These are phyloP conservation scores for Nomia melanderi DNA, from an alignment of 1,140 invertebrate species.

Conservation along the genomic window DNA sequence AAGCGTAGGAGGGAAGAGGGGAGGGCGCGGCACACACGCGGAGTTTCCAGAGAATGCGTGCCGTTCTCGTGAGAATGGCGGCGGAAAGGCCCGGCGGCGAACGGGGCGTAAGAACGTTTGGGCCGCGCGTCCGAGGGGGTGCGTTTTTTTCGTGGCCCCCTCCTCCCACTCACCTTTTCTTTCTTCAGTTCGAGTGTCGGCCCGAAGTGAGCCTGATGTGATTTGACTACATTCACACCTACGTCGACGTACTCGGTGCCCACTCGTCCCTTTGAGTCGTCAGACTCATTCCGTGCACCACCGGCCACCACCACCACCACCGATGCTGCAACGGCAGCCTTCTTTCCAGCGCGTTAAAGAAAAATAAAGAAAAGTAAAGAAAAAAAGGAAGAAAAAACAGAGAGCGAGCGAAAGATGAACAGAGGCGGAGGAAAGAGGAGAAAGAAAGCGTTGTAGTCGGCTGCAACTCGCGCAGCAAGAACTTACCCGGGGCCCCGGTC, in stretches of 20 bases:
- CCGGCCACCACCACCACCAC: background rate
- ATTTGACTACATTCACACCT: constrained; percentile 76
- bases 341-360: background rate
- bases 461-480: constrained; percentile 34
- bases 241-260: constrained; percentile 53
- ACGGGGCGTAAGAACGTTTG: constrained; percentile 18
- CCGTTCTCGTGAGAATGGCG: constrained; percentile 56
- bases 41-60: constrained; percentile 51
- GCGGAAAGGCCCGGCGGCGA: constrained; percentile 2
- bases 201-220: constrained; percentile 66
- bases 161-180: constrained; percentile 40
- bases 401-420: too few species aligned
- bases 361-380: constrained; percentile 33
- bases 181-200: constrained; percentile 46
- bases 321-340: constrained; percentile 11
- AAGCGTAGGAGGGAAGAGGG: constrained; percentile 37
- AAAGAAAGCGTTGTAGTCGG: too few species aligned
- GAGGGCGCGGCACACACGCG: constrained; percentile 48
- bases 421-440: too few species aligned
- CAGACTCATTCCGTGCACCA: constrained; percentile 38
- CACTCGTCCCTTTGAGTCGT: constrained; percentile 50
- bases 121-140: constrained; percentile 7
- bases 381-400: constrained; percentile 29
- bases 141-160: constrained; percentile 38
- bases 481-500: background rate